Evolutionary conservation across 1,140 invertebrate species (phyloP), one percentile per base, ranked within the genome.

Genomic region (Hyposmocoma kahamanoa): DNA sequence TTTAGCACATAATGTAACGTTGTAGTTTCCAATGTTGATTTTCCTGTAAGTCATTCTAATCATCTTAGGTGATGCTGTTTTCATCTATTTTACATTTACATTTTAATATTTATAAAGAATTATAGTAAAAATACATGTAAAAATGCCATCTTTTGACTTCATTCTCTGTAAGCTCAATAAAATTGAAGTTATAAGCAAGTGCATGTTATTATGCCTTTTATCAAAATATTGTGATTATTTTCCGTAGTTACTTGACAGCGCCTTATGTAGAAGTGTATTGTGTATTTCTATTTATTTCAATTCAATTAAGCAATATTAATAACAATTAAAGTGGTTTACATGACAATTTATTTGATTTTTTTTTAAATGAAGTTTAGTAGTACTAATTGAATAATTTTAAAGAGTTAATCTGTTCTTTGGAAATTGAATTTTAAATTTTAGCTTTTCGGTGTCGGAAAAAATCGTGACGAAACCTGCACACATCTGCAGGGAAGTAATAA

Each of bases 301-400:
- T 70, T 80, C 68, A 65, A 84, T 72, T 78, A 78, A 78, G 78
- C 78, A 80, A 82, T 80, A 82, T 74, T 80, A 78, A 74, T 77
- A 72, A 70, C 58, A 72, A 84, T 73, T 72, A 69, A 80, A 80
- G 54, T 69, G 72, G 62, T 77, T 73, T 71, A 74, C 59, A 74
- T 67, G 50, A 75, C 51, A 9, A 15, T 10, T n/a, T 34, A 5
- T 26, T 26, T 26, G 5, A 26, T 26, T 26, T 5, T 26, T 26
- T n/a, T n/a, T n/a, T n/a, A n/a, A n/a, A n/a, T n/a, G n/a, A n/a
- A n/a, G n/a, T n/a, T n/a, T n/a, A n/a, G n/a, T n/a, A n/a, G n/a
- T n/a, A n/a, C n/a, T n/a, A n/a, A n/a, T n/a, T n/a, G n/a, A n/a
- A n/a, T n/a, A n/a, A n/a, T n/a, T n/a, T n/a, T n/a, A n/a, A n/a